These are phyloP conservation scores for Salvelinus alpinus DNA, from an alignment of 2,113 vertebrate genomes.

Conservation along the genomic window DNA sequence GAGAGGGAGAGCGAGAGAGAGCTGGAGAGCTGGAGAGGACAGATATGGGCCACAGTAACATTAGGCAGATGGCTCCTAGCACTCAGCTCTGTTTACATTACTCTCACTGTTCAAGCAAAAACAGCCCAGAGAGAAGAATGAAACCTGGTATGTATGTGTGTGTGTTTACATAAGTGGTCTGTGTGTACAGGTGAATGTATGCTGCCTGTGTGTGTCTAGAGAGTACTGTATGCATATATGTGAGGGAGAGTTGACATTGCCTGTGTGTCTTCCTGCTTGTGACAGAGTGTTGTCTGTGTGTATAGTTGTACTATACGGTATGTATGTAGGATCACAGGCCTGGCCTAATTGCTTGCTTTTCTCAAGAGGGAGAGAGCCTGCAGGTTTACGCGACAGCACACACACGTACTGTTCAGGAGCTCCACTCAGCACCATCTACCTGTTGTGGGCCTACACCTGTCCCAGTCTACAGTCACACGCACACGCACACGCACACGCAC, in stretches of 20 bases:
- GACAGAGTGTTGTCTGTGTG: background rate
- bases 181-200: slow-evolving; percentile 5
- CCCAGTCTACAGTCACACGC: no score
- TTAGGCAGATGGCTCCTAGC: slow-evolving; percentile 74
- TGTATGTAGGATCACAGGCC: slow-evolving; percentile 44
- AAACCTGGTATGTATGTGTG: slow-evolving; percentile 42
- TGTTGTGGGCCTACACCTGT: slow-evolving; percentile 8
- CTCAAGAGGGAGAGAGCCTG: slow-evolving; percentile 57
- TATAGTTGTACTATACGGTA: background rate
- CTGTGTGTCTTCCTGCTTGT: background rate
- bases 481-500: no score
- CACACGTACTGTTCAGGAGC: slow-evolving; percentile 46
- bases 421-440: slow-evolving; percentile 52
- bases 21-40: slow-evolving; percentile 27
- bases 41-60: slow-evolving; percentile 70
- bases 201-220: background rate
- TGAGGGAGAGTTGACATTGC: background rate
- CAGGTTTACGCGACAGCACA: slow-evolving; percentile 63
- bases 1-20: slow-evolving; percentile 2
- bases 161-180: background rate
- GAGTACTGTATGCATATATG: no score
- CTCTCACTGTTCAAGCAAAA: slow-evolving; percentile 76
- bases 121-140: slow-evolving; percentile 55
- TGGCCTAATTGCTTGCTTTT: slow-evolving; percentile 71
- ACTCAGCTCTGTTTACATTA: slow-evolving; percentile 75